phyloP scores from a whole-genome alignment of 2,797 vertebrate genomes.

The Novumbra hubbsi region DNA sequence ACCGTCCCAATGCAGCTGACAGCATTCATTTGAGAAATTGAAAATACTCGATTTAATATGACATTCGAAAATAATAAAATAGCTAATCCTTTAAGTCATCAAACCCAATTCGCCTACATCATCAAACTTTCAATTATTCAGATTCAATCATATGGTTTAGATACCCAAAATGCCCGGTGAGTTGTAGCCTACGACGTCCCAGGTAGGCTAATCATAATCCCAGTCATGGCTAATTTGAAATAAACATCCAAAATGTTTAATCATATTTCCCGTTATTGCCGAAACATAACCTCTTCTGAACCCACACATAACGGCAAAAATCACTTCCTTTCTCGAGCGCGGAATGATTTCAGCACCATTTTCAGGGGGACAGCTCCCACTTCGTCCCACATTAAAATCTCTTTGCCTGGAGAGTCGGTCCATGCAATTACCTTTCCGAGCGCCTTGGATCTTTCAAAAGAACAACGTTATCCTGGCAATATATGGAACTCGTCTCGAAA shows the following conservation, averaged over 20 bases:
- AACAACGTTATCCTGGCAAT: conserved; percentile 4
- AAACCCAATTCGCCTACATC: background rate
- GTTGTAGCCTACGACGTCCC: background rate
- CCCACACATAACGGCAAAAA: conserved; percentile 25
- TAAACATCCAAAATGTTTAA: background rate
- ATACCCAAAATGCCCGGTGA: background rate
- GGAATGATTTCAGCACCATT: conserved; percentile 37
- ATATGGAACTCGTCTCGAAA: background rate
- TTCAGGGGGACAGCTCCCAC: conserved; percentile 30
- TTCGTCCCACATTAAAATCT: conserved; percentile 42
- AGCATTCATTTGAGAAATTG: background rate
- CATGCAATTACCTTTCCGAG: conserved; percentile 48
- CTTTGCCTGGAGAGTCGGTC: background rate
- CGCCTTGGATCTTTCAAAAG: background rate
- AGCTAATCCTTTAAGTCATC: background rate
- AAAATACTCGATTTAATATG: background rate
- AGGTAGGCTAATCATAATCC: background rate
- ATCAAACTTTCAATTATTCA: conserved; percentile 3
- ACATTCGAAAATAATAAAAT: background rate
- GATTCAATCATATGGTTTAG: background rate
- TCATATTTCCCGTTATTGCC: conserved; percentile 20
- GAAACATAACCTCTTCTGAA: conserved; percentile 52
- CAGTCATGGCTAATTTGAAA: conserved; percentile 1
- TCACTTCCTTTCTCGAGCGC: conserved; percentile 28
- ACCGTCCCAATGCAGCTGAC: background rate